Evolutionary conservation across 1,140 invertebrate species (phyloP).

Genomic region (Whitmania pigra): DNA sequence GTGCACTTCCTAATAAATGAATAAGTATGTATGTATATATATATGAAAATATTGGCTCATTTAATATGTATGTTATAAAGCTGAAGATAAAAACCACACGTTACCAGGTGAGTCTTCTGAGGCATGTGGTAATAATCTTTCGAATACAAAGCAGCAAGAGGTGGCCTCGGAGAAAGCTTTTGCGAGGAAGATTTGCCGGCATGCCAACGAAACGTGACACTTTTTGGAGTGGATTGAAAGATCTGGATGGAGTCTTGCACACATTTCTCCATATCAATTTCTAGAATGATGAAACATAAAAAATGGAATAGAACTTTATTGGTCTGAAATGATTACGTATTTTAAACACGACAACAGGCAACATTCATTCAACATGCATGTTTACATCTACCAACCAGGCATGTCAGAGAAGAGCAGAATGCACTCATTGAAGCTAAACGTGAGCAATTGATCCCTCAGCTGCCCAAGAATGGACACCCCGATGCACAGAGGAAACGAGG

Average conservation of each 20-base stretch:
- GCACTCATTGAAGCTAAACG: slow-evolving; percentile 90
- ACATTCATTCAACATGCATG: neutral
- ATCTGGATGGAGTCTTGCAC: slow-evolving; percentile 75
- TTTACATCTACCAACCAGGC: slow-evolving; percentile 49
- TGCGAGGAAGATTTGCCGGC: slow-evolving; percentile 41
- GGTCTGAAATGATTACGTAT: too few species aligned
- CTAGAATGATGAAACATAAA: slow-evolving; percentile 40
- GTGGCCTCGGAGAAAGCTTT: slow-evolving; percentile 27
- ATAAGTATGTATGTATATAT: too few species aligned
- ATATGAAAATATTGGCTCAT: too few species aligned
- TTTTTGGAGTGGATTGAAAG: slow-evolving; percentile 71
- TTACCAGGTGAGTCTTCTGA: slow-evolving; percentile 34
- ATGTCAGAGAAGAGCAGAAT: slow-evolving; percentile 91
- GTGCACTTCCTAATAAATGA: neutral
- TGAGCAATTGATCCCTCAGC: slow-evolving; percentile 65
- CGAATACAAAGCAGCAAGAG: slow-evolving; percentile 38
- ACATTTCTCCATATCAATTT: slow-evolving; percentile 85
- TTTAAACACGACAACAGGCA: neutral
- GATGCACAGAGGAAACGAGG: slow-evolving; percentile 84
- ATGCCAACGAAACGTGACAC: slow-evolving; percentile 70
- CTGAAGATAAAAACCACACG: too few species aligned
- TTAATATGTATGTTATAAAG: too few species aligned
- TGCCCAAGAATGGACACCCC: slow-evolving; percentile 84
- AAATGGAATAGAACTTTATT: too few species aligned
- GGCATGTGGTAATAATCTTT: slow-evolving; percentile 35